A percentile compares a stretch with the other conserved stretches of the same genome.
Conservation (phyloP, 2,113 vertebrate genomes). For the Tursiops truncatus region DNA sequence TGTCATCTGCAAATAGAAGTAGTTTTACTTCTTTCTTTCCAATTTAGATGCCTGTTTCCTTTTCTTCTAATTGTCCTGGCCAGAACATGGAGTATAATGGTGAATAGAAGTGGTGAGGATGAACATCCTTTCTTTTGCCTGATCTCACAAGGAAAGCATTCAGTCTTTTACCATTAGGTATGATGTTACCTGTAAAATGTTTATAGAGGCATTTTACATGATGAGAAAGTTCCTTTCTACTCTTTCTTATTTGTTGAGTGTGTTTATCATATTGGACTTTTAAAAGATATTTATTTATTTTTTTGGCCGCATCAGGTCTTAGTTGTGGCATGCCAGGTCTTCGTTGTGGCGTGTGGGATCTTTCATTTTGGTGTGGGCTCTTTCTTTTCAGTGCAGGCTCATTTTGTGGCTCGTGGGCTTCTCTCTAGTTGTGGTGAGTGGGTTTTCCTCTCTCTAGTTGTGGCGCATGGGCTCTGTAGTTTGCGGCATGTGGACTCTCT, state of each 20-base stretch:
- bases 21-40: neutral
- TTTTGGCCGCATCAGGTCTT: fast-evolving
- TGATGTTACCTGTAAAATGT: neutral
- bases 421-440: too few species aligned
- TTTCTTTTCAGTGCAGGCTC: too few species aligned
- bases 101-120: neutral
- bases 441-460: too few species aligned
- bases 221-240: neutral
- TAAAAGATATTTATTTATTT: too few species aligned
- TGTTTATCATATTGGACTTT: neutral
- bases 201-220: neutral
- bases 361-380: too few species aligned
- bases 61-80: neutral
- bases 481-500: too few species aligned
- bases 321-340: too few species aligned
- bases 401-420: too few species aligned
- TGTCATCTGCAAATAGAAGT: neutral
- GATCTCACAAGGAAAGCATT: neutral
- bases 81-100: neutral
- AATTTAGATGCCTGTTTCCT: neutral
- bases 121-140: neutral
- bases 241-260: neutral
- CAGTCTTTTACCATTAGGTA: neutral
- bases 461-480: too few species aligned
- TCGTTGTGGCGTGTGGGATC: fast-evolving